Conservation (phyloP, 2,113 vertebrate genomes). For the Nerophis ophidion region DNA sequence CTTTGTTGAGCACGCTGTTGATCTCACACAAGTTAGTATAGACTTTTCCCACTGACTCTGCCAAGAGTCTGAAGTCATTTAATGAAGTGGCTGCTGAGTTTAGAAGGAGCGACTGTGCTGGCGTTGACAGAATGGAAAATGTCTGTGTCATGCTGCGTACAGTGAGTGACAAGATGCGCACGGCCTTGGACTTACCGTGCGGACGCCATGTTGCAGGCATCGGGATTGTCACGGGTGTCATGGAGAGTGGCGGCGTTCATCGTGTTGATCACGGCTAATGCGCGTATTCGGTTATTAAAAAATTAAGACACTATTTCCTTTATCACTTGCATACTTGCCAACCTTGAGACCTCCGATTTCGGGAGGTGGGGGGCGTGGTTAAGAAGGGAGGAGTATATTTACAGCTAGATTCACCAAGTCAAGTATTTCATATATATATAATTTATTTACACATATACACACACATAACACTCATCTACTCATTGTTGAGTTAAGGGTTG, state of each 20-base stretch:
- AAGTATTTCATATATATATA: too few relatives aligned
- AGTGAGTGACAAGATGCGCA: constrained; percentile 61
- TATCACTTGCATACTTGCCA: too few relatives aligned
- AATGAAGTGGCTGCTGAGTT: constrained; percentile 74
- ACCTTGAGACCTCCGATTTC: too few relatives aligned
- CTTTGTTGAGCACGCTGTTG: constrained; percentile 66
- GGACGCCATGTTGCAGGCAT: constrained; percentile 16
- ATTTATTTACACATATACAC: too few relatives aligned
- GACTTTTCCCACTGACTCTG: constrained; percentile 74
- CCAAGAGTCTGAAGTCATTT: constrained; percentile 80
- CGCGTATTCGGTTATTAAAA: too few relatives aligned
- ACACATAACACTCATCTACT: too few relatives aligned
- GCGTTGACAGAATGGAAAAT: constrained; percentile 83
- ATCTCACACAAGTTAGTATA: constrained; percentile 77
- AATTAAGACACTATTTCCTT: too few relatives aligned
- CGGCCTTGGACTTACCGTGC: constrained; percentile 60
- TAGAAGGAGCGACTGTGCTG: constrained; percentile 74
- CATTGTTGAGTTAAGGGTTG: too few relatives aligned
- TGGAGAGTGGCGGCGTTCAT: constrained; percentile 1
- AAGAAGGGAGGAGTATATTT: too few relatives aligned
- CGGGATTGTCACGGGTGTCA: constrained; percentile 12
- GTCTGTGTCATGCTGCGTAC: constrained; percentile 64
- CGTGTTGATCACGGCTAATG: not conserved
- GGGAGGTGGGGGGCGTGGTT: too few relatives aligned
- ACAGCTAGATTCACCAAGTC: too few relatives aligned